Conservation (phyloP, 2,888 invertebrate species). For the Anthoptus insignis region DNA sequence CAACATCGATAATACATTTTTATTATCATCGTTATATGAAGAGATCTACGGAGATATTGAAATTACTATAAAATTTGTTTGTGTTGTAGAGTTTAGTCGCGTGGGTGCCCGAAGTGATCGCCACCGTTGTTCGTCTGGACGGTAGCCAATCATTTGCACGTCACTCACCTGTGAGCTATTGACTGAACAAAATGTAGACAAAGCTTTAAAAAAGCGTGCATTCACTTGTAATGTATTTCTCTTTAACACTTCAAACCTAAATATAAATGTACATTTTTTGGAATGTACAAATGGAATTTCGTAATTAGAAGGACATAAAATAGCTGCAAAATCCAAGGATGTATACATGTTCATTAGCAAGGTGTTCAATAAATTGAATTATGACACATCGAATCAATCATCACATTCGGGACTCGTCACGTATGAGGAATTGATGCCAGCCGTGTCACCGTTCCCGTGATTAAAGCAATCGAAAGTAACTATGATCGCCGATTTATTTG, state of each 20-base stretch:
- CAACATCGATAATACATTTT: not conserved
- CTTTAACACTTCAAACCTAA: not conserved
- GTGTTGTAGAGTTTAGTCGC: conserved; percentile 54
- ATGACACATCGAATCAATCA: conserved; percentile 39
- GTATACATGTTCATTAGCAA: conserved; percentile 11
- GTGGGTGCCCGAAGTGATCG: conserved; percentile 62
- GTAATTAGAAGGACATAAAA: too few relatives aligned
- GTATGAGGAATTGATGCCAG: conserved; percentile 58
- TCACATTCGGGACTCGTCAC: conserved; percentile 29
- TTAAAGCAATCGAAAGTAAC: conserved; percentile 57
- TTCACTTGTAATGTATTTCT: conserved; percentile 10
- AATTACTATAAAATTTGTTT: conserved; percentile 64
- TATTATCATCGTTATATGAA: not conserved
- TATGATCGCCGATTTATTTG: conserved; percentile 64
- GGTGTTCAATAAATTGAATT: conserved; percentile 11
- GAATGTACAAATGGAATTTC: too few relatives aligned
- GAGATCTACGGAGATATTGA: conserved; percentile 6
- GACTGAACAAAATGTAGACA: conserved; percentile 51
- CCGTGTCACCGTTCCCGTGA: conserved; percentile 53
- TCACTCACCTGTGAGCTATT: conserved; percentile 73
- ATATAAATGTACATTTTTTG: not conserved
- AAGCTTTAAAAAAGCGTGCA: conserved; percentile 22
- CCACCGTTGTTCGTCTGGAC: conserved; percentile 69
- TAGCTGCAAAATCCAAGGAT: too few relatives aligned
- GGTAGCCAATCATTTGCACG: conserved; percentile 71